phyloP scores from a whole-genome alignment of 2,797 vertebrate species.

The Corythornis leucogaster region DNA sequence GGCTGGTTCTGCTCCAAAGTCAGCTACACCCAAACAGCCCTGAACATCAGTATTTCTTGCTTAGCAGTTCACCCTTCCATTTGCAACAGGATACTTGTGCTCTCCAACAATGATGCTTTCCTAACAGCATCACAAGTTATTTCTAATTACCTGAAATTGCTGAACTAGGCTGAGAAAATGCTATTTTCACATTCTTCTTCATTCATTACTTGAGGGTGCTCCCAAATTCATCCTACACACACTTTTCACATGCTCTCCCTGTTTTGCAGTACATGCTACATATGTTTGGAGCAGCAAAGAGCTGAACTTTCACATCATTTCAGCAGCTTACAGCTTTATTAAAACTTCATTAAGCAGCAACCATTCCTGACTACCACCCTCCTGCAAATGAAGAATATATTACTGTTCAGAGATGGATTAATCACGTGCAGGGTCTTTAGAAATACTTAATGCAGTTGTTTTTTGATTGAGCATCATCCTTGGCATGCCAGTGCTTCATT shows the following conservation, averaged over 20 bases:
- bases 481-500: not conserved
- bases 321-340: not conserved
- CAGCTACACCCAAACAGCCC: not conserved
- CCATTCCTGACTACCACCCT: not conserved
- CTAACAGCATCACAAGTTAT: not conserved
- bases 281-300: not conserved
- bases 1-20: not conserved
- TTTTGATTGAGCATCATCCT: not conserved
- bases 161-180: not conserved
- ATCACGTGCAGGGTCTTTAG: not conserved
- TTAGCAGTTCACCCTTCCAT: not conserved
- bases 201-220: not conserved
- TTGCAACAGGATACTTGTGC: not conserved
- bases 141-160: not conserved
- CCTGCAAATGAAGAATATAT: slow-evolving; percentile 2
- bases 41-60: not conserved
- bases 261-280: not conserved
- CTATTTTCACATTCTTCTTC: not conserved
- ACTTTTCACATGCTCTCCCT: rapidly evolving
- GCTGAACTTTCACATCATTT: not conserved
- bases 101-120: not conserved
- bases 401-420: not conserved
- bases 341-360: not conserved
- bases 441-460: not conserved
- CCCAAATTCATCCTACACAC: not conserved